These are phyloP conservation scores for Lophura nycthemera DNA, from an alignment of 2,113 vertebrate species.

Conservation along the genomic window DNA sequence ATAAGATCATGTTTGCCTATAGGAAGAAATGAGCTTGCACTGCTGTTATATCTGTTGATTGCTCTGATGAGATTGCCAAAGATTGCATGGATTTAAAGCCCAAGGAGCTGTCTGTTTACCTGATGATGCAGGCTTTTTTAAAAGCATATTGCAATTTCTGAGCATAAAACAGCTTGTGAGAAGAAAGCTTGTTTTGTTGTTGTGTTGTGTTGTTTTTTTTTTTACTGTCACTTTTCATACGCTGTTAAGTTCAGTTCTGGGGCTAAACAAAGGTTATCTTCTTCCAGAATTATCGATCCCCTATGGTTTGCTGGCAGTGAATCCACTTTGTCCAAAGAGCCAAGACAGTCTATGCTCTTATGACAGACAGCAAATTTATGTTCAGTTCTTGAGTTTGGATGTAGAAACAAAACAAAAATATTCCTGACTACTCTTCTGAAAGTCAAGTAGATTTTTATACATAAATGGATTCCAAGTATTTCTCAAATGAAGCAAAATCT, in stretches of 20 bases:
- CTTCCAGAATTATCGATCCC: not conserved
- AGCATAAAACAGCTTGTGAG: not conserved
- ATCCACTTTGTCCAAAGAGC: not conserved
- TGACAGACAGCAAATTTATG: not conserved
- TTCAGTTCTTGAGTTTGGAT: not conserved
- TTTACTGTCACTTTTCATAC: not conserved
- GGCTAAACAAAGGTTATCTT: not conserved
- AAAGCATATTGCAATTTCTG: not conserved
- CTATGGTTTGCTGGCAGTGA: not conserved
- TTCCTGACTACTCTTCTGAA: not conserved
- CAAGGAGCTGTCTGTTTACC: not conserved
- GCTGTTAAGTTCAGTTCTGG: not conserved
- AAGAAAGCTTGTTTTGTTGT: not conserved
- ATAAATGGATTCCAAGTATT: conserved; percentile 22
- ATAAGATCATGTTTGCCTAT: not conserved
- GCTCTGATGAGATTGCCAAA: not conserved
- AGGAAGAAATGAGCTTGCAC: not conserved
- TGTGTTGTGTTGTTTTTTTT: not conserved
- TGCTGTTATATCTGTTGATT: not conserved
- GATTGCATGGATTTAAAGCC: not conserved
- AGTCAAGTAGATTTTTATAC: conserved; percentile 11
- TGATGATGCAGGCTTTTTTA: not conserved
- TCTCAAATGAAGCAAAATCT: not conserved
- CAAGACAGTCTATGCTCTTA: not conserved
- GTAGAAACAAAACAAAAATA: not conserved